Percentiles rank a stretch among this genome's conserved stretches.
Evolutionary conservation across 2,113 vertebrate genomes (phyloP).

Genomic region (Sturnira hondurensis): DNA sequence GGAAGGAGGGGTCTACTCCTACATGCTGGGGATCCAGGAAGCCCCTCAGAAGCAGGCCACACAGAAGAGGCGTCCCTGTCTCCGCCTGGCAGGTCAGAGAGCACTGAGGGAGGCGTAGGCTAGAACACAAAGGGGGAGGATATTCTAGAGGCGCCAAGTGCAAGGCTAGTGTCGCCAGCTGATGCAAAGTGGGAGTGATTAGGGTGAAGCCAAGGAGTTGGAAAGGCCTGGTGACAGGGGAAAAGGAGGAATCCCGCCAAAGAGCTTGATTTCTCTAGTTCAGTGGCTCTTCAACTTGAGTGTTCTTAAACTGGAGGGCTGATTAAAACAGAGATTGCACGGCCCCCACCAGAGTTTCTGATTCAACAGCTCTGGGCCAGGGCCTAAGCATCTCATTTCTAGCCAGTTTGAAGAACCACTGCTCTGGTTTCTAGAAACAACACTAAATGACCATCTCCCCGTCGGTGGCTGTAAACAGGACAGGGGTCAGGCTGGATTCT

Average conservation of each 20-base stretch:
- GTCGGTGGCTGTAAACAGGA: not conserved
- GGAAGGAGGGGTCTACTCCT: not conserved
- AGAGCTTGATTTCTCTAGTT: not conserved
- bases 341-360: not conserved
- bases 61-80: not conserved
- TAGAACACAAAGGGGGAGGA: not conserved
- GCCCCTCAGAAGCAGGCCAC: not conserved
- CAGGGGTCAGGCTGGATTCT: not conserved
- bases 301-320: not conserved
- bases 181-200: not conserved
- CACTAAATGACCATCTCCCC: not conserved
- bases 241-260: not conserved
- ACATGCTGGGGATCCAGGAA: not conserved
- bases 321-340: not conserved
- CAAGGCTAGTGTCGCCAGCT: not conserved
- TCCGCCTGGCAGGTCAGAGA: not conserved
- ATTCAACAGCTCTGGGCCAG: not conserved
- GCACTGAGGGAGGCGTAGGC: not conserved
- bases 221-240: not conserved
- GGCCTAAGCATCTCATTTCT: not conserved
- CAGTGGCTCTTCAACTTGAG: not conserved
- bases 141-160: not conserved
- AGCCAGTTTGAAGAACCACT: not conserved
- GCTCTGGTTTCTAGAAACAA: not conserved
- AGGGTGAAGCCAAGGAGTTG: not conserved